Conservation (phyloP, 1,140 invertebrate genomes). For the Magallana ariakensis region DNA sequence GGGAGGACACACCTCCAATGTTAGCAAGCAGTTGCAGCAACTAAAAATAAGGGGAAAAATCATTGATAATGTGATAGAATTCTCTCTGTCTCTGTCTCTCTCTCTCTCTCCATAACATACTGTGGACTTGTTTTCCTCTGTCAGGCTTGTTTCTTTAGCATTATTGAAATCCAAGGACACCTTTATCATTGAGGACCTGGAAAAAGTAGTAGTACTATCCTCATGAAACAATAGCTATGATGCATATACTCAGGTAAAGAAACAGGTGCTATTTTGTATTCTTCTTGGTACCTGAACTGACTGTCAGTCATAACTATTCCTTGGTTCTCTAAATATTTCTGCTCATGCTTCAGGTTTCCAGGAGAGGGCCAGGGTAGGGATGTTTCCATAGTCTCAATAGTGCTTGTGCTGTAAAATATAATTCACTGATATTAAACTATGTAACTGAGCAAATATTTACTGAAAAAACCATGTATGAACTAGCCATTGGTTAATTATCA, state of each 20-base stretch:
- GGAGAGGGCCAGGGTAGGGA: neutral
- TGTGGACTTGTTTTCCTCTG: neutral
- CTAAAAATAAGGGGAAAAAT: conserved; percentile 18
- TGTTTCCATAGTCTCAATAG: neutral
- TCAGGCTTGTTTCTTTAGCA: neutral
- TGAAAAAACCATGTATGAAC: too few relatives aligned
- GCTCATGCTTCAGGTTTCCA: neutral
- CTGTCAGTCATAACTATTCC: neutral
- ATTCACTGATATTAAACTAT: neutral
- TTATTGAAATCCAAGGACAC: neutral
- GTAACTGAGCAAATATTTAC: neutral
- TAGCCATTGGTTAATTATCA: too few relatives aligned
- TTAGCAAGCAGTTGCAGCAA: conserved; percentile 45
- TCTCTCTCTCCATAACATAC: neutral
- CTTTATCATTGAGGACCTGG: conserved; percentile 1
- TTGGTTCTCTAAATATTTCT: neutral
- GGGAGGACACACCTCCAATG: conserved; percentile 51
- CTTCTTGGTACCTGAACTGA: neutral
- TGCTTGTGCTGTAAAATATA: neutral
- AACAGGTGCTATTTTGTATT: too few relatives aligned
- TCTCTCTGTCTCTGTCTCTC: too few relatives aligned
- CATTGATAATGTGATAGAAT: neutral
- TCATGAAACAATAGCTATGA: too few relatives aligned
- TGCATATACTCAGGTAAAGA: too few relatives aligned
- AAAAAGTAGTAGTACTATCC: neutral